Evolutionary conservation across 2,888 invertebrate genomes (phyloP).

Genomic region (Belgica antarctica): DNA sequence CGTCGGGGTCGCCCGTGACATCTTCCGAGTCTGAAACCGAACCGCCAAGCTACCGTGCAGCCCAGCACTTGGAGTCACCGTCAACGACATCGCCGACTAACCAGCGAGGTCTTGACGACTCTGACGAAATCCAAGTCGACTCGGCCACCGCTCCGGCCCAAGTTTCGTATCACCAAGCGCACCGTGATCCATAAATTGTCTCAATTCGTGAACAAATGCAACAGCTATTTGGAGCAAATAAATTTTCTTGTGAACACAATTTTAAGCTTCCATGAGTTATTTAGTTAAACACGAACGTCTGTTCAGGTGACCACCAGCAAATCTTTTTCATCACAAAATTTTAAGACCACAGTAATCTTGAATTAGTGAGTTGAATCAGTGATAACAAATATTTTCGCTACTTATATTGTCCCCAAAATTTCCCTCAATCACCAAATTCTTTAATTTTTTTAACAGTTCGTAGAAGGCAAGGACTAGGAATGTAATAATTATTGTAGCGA

Average conservation of each 20-base stretch:
- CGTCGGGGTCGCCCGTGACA: background rate
- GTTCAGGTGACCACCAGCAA: background rate
- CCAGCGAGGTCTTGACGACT: background rate
- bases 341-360: slow-evolving; percentile 11
- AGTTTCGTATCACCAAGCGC: background rate
- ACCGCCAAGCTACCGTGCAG: slow-evolving; percentile 28
- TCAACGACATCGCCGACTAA: background rate
- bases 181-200: slow-evolving; percentile 1
- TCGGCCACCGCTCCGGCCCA: background rate
- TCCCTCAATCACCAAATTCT: too few species aligned
- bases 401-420: too few species aligned
- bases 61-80: background rate
- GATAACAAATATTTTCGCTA: background rate
- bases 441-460: background rate
- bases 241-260: background rate
- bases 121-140: background rate
- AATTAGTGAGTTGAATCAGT: slow-evolving; percentile 2
- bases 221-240: background rate
- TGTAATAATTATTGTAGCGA: background rate
- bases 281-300: too few species aligned
- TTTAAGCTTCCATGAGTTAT: too few species aligned
- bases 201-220: background rate
- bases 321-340: background rate
- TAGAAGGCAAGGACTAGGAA: background rate
- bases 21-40: background rate